Conservation (phyloP, 1,140 invertebrate genomes). For the Lordiphosa stackelbergi region DNA sequence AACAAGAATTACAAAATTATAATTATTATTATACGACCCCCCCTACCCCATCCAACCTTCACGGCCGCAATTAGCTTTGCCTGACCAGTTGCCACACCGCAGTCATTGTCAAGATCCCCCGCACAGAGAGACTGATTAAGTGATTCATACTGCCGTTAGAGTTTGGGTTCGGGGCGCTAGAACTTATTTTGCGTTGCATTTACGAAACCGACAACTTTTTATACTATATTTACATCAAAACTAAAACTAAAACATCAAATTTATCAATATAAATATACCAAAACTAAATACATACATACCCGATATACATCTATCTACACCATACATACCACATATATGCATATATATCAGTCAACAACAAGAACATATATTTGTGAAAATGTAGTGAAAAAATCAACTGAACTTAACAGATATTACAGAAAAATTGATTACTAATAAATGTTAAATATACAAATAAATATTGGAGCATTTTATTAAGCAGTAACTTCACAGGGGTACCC, state of each 20-base stretch:
- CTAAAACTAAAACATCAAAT: conserved; percentile 36
- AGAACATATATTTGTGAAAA: conserved; percentile 61
- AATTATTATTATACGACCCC: conserved; percentile 41
- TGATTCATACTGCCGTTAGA: conserved; percentile 38
- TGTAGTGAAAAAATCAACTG: conserved; percentile 49
- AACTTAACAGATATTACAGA: conserved; percentile 52
- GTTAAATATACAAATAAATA: conserved; percentile 59
- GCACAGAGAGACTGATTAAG: conserved; percentile 53
- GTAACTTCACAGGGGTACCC: not conserved
- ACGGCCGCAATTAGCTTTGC: conserved; percentile 50
- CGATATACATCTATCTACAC: conserved; percentile 32
- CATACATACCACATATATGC: conserved; percentile 9
- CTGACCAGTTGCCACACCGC: conserved; percentile 37
- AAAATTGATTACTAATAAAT: conserved; percentile 64
- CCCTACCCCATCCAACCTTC: conserved; percentile 19
- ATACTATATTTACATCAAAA: conserved; percentile 30
- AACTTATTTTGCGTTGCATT: conserved; percentile 38
- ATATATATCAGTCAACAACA: conserved; percentile 48
- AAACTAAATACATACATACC: conserved; percentile 23
- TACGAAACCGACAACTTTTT: conserved; percentile 31
- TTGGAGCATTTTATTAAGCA: not conserved
- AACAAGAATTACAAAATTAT: conserved; percentile 35
- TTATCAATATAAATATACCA: conserved; percentile 40
- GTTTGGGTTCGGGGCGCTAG: not conserved
- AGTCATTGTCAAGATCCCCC: conserved; percentile 26